phyloP scores from a whole-genome alignment of 2,888 invertebrate species.

The Drosophila ustulata region DNA sequence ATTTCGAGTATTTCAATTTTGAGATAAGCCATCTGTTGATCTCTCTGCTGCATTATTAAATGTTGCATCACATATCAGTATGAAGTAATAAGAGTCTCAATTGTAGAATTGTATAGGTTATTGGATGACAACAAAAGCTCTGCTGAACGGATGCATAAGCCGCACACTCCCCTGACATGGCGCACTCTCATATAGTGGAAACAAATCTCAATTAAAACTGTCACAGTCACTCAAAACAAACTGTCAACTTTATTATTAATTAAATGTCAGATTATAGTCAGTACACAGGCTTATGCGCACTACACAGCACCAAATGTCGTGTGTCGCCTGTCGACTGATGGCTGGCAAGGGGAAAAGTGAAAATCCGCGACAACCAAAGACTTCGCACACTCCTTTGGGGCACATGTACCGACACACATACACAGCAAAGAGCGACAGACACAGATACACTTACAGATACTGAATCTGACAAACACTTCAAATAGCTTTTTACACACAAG shows the following conservation, averaged over 20 bases:
- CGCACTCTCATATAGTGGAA: conserved; percentile 40
- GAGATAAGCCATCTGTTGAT: not conserved
- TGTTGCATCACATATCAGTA: too few relatives aligned
- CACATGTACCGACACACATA: conserved; percentile 17
- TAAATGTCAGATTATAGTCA: conserved; percentile 82
- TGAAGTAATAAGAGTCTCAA: too few relatives aligned
- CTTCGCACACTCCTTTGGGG: conserved; percentile 73
- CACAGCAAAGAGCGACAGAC: not conserved
- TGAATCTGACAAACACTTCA: conserved; percentile 66
- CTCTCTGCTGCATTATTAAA: not conserved
- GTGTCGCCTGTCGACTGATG: not conserved
- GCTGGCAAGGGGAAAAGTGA: conserved; percentile 22
- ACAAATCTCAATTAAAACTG: conserved; percentile 82
- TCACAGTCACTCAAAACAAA: conserved; percentile 81
- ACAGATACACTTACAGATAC: conserved; percentile 35
- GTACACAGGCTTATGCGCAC: conserved; percentile 35
- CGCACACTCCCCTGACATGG: conserved; percentile 37
- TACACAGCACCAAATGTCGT: conserved; percentile 13
- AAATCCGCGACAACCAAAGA: conserved; percentile 71
- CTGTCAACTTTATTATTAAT: conserved; percentile 83
- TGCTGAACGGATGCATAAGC: conserved; percentile 41
- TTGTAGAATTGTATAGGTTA: not conserved
- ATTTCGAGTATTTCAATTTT: too few relatives aligned
- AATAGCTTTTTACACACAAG: conserved; percentile 50
- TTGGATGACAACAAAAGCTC: conserved; percentile 25